phyloP scores from a whole-genome alignment of 2,113 vertebrate species.

The Ammodytes marinus region DNA sequence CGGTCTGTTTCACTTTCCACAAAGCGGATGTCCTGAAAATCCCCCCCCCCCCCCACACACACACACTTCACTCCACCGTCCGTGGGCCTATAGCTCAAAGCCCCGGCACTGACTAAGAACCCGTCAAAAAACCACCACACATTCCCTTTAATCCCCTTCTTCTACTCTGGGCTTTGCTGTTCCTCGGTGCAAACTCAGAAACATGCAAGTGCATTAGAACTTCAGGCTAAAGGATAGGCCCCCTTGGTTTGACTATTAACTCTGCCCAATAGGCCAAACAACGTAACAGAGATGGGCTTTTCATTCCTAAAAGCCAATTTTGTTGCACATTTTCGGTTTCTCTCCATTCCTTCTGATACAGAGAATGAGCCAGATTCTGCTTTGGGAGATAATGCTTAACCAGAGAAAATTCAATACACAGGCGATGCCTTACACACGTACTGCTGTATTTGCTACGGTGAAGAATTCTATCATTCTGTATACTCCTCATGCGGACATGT shows the following conservation, averaged over 20 bases:
- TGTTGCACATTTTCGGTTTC: constrained; percentile 9
- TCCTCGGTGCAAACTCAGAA: constrained; percentile 41
- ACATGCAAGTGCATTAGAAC: constrained; percentile 53
- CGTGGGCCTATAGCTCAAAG: constrained; percentile 57
- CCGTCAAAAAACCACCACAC: constrained; percentile 56
- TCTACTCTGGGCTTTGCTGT: constrained; percentile 45
- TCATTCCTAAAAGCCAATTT: constrained; percentile 46
- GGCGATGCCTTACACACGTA: constrained; percentile 25
- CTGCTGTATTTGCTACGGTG: not conserved
- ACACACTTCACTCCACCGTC: constrained; percentile 38
- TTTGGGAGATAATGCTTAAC: constrained; percentile 41
- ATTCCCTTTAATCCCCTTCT: constrained; percentile 66
- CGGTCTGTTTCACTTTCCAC: constrained; percentile 58
- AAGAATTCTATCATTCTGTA: constrained; percentile 37
- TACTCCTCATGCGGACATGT: constrained; percentile 10
- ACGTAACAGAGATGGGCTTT: constrained; percentile 18
- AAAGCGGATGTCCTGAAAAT: constrained; percentile 69
- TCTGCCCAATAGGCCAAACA: constrained; percentile 16
- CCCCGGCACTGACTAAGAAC: constrained; percentile 60
- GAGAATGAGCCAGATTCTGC: constrained; percentile 23
- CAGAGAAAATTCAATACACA: constrained; percentile 39
- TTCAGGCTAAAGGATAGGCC: constrained; percentile 17
- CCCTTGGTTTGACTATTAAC: constrained; percentile 35
- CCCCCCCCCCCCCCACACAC: constrained; percentile 25
- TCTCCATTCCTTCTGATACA: not conserved